Base-by-base conservation (phyloP, 2,888 invertebrate genomes). In the Entomobrya multifasciata region DNA sequence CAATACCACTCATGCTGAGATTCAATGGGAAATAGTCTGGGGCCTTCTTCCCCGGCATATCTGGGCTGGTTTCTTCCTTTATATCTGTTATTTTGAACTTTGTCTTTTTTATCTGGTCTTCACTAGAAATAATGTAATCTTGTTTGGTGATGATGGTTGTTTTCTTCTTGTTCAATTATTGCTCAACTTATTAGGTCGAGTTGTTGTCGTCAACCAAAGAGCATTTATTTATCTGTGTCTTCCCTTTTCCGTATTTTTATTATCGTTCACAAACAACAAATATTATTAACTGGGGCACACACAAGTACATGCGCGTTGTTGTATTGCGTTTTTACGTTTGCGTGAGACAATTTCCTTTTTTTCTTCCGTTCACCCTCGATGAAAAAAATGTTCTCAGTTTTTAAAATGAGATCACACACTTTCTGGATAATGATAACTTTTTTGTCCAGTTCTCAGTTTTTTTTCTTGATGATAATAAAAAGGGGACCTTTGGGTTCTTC, bases 41-140 rank as follows among this genome's bases (percentile, higher is more conserved):
- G 88, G 90, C 90, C 78, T 90, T 87, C 88, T 90, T 90, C 87
- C 90, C 90, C 88, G 90, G 90, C 90, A 90, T 90, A 15, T 70
- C 86, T 77, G 77, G 25, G 60, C 82, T 82, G 13, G 36, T 62
- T 41, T 15, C 60, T 62, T 79, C 86, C 78, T 78, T 57, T 65
- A 67, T 78, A 67, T 85, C 84, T 79, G 86, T 79, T 86, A 86
- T 79, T 86, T 79, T 79, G 52, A 17, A 74, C 52, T 74, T 57
- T 27, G 76, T 36, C 20, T 20, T 41, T 83, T 76, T 44, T 57
- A 36, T 78, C 78, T 47, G 17, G 49, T 83, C 62, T 27, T 57
- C 49, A 85, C 78, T 47, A 17, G 49, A 78, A 77, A 44, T 22
- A 30, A 60, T 47, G n/a, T 57, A 36, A 77, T 77, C 52, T 27